Conservation (phyloP, 1,140 invertebrate genomes). For the Campoletis sonorensis region DNA sequence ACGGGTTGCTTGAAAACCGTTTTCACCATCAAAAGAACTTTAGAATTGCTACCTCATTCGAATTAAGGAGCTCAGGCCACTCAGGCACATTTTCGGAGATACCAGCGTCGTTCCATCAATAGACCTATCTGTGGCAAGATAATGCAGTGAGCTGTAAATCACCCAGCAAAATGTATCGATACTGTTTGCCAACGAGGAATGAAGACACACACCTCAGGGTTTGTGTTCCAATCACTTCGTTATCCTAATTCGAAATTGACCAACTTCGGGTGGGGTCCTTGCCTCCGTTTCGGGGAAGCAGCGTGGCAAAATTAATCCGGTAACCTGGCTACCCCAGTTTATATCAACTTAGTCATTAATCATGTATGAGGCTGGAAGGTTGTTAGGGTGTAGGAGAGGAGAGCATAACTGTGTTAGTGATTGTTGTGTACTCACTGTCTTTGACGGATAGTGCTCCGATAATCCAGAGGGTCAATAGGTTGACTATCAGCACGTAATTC, state of each 20-base stretch:
- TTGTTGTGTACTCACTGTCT: conserved; percentile 69
- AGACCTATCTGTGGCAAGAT: too few species aligned
- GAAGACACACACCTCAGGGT: not conserved
- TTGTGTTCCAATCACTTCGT: conserved; percentile 7
- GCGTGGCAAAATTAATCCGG: conserved; percentile 1
- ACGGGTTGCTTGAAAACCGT: too few species aligned
- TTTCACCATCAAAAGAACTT: too few species aligned
- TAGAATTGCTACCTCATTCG: too few species aligned
- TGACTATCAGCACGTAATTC: conserved; percentile 64
- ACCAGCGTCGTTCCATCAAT: too few species aligned
- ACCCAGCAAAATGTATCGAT: not conserved
- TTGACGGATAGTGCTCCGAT: conserved; percentile 72
- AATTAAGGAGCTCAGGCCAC: too few species aligned
- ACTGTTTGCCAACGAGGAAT: not conserved
- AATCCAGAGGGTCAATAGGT: conserved; percentile 72
- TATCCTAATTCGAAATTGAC: conserved; percentile 11
- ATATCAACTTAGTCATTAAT: not conserved
- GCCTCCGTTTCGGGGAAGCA: not conserved
- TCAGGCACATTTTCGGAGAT: too few species aligned
- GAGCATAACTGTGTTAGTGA: conserved; percentile 8
- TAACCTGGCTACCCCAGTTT: not conserved
- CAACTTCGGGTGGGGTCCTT: not conserved
- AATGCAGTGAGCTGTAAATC: too few species aligned
- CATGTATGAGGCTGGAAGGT: not conserved
- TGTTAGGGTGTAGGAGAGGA: not conserved